phyloP scores from a whole-genome alignment of 2,113 vertebrate species.

The Meleagris gallopavo region DNA sequence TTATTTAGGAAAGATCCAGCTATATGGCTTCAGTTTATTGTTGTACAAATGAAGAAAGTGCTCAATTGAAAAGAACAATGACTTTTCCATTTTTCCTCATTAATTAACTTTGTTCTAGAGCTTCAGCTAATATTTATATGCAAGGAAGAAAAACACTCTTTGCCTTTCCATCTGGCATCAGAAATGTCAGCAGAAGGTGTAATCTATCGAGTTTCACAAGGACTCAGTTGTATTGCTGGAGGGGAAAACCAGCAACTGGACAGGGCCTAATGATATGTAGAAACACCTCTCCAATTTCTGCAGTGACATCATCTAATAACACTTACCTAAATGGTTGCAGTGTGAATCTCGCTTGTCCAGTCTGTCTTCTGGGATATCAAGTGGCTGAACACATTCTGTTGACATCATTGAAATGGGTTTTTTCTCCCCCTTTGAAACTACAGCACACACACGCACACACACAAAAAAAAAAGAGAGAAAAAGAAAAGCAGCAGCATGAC shows the following conservation, averaged over 20 bases:
- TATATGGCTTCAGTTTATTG: slow-evolving; percentile 20
- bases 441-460: not conserved
- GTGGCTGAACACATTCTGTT: slow-evolving; percentile 82
- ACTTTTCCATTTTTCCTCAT: not conserved
- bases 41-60: slow-evolving; percentile 37
- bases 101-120: slow-evolving; percentile 21
- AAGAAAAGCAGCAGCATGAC: not conserved
- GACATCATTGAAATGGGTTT: slow-evolving; percentile 78
- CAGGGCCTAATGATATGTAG: slow-evolving; percentile 11
- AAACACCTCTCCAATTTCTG: slow-evolving; percentile 2
- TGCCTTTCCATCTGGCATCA: slow-evolving; percentile 75
- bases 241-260: not conserved
- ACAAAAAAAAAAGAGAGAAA: not conserved
- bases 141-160: slow-evolving; percentile 38
- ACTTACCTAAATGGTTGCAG: slow-evolving; percentile 80
- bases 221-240: slow-evolving; percentile 37
- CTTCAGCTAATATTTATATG: slow-evolving; percentile 50
- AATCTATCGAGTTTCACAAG: slow-evolving; percentile 59
- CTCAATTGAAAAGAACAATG: slow-evolving; percentile 29
- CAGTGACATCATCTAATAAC: slow-evolving; percentile 22
- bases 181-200: slow-evolving; percentile 70
- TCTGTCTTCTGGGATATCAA: slow-evolving; percentile 83
- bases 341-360: slow-evolving; percentile 78
- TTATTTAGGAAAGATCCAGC: slow-evolving; percentile 25
- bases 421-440: slow-evolving; percentile 13